Evolutionary conservation across 2,888 invertebrate species (phyloP), one percentile per base, ranked within the genome.

Genomic region (Tetramorium bicarinatum): DNA sequence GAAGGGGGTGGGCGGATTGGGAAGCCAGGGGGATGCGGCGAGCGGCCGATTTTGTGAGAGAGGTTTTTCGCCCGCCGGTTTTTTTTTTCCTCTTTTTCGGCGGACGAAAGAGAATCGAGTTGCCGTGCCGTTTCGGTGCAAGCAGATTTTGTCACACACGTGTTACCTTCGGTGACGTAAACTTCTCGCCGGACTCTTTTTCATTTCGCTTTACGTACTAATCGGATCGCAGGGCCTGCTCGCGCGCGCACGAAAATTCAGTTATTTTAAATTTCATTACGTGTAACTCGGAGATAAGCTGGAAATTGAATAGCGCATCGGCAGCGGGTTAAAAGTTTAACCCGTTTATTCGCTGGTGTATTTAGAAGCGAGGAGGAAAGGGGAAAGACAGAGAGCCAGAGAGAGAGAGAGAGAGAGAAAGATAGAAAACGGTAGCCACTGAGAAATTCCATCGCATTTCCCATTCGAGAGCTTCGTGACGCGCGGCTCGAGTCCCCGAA

Each of bases 301-400:
- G 84, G 85, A 88, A 89, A 86, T 85, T 79, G 74, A 79, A 79
- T 79, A 79, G 86, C 88, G 86, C 84, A 87, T 88, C 88, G 88
- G 85, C 88, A 82, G 75, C 71, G 86, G 83, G 88, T 85, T 87
- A 79, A 79, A 79, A 79, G 79, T 79, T 79, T 79, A 79, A 79
- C 74, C 74, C 74, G 79, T 59, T 79, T 79, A 79, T 59, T 47
- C 62, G 29, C 13, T 15, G 72, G 83, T n/a, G 62, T 82, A 87
- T 72, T 72, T 74, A 74, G 71, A 54, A 49, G 54, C 29, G 71
- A 52, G 6, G 15, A 15, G 0, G 15, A 15, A 15, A 4, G 15
- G 29, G 52, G 13, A 86, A 75, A 15, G 25, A 52, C 54, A n/a
- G 21, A 15, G 44, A n/a, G 76, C 25, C 18, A 47, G 25, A 7